These are phyloP conservation scores for Argyresthia goedartella DNA, from an alignment of 2,888 invertebrate genomes.

Conservation along the genomic window DNA sequence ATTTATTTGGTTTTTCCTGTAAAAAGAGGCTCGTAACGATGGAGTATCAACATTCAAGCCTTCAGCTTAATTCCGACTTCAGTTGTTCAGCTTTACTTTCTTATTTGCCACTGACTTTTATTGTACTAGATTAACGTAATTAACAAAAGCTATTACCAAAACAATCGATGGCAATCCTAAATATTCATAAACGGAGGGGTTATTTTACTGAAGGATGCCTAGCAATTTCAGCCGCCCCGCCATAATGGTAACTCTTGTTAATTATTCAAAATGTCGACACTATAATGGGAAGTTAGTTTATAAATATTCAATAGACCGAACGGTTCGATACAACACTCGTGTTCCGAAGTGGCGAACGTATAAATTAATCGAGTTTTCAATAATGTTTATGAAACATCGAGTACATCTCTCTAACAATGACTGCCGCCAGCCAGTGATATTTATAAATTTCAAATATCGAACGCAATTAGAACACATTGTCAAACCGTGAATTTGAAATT, in stretches of 20 bases:
- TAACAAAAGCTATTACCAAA: conserved; percentile 18
- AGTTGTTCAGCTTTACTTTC: too few species aligned
- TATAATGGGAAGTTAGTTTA: conserved; percentile 49
- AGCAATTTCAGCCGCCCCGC: conserved; percentile 35
- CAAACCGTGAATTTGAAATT: conserved; percentile 19
- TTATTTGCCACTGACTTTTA: too few species aligned
- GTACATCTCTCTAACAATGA: background rate
- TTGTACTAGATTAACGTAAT: background rate
- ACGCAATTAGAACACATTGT: conserved; percentile 49
- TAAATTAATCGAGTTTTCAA: conserved; percentile 1
- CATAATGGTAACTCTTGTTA: conserved; percentile 40
- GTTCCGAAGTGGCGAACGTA: background rate
- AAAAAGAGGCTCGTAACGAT: conserved; percentile 10
- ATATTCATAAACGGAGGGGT: conserved; percentile 36
- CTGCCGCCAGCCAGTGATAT: background rate
- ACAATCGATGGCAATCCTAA: conserved; percentile 20
- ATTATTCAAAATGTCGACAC: conserved; percentile 62
- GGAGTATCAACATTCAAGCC: background rate
- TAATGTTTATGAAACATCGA: background rate
- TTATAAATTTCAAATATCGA: background rate
- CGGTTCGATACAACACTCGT: conserved; percentile 14
- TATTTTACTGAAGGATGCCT: conserved; percentile 32
- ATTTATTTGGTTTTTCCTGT: conserved; percentile 28
- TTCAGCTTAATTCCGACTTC: too few species aligned
- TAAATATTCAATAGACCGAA: conserved; percentile 52